Percentiles rank a stretch among this genome's conserved stretches.
phyloP scores from a whole-genome alignment of 2,797 vertebrate species.

The Thunnus albacares region DNA sequence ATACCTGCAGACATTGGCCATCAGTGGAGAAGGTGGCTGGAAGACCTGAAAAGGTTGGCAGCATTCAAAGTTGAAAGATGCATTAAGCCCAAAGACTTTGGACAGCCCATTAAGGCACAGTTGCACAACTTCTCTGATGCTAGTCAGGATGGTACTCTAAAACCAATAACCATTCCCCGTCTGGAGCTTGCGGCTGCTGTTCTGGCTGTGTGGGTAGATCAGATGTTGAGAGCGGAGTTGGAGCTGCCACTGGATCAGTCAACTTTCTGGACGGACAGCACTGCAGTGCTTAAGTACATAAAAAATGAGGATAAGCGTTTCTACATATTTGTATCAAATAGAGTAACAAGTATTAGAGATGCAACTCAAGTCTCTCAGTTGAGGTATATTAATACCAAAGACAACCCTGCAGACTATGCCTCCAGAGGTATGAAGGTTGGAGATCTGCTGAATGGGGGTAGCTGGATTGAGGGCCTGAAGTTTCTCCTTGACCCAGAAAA shows the following conservation, averaged over 20 bases:
- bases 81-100: neutral
- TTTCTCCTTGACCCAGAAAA: neutral
- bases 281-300: neutral
- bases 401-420: too few relatives aligned
- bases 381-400: too few relatives aligned
- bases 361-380: too few relatives aligned
- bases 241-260: neutral
- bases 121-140: neutral
- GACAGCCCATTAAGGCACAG: neutral
- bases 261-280: neutral
- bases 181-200: neutral
- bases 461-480: neutral
- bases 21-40: neutral
- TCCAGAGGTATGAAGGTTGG: conserved; percentile 5
- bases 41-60: neutral
- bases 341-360: too few relatives aligned
- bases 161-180: too few relatives aligned
- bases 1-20: neutral
- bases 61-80: neutral
- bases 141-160: neutral
- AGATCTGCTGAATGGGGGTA: neutral
- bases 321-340: too few relatives aligned
- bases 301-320: neutral
- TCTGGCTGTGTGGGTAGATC: neutral
- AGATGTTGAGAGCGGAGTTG: neutral